phyloP scores from a whole-genome alignment of 2,888 invertebrate genomes.

The Ectobius pallidus region DNA sequence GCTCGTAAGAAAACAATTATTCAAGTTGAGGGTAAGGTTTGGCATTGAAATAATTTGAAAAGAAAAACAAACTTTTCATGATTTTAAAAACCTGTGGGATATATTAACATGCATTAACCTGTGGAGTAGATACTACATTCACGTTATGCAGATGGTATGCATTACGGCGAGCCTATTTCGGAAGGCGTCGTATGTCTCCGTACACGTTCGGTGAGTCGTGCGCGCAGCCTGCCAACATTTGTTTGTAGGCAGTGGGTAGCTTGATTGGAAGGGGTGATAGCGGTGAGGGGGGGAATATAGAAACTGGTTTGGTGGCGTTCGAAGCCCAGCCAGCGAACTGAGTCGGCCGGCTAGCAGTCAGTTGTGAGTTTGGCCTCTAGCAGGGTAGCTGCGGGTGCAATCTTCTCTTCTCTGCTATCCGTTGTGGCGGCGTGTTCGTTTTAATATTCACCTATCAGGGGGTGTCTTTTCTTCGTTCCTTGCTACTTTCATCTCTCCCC shows the following conservation, averaged over 20 bases:
- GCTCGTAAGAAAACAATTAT: too few species aligned
- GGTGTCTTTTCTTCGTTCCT: slow-evolving; percentile 26
- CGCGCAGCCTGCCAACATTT: not conserved
- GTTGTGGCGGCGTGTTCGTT: slow-evolving; percentile 25
- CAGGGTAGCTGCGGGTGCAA: slow-evolving; percentile 17
- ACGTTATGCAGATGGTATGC: not conserved
- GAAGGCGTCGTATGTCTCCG: not conserved
- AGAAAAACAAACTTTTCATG: too few species aligned
- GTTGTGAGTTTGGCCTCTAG: slow-evolving; percentile 24
- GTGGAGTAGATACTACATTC: too few species aligned
- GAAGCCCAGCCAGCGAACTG: slow-evolving; percentile 22
- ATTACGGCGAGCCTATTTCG: too few species aligned
- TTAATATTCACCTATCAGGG: slow-evolving; percentile 24
- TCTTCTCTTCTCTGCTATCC: slow-evolving; percentile 21
- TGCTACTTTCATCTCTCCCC: slow-evolving; percentile 10
- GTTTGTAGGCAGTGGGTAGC: not conserved
- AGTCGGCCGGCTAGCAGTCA: slow-evolving; percentile 21
- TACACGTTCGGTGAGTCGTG: slow-evolving; percentile 12
- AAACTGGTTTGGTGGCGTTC: slow-evolving; percentile 27
- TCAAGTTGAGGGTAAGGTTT: too few species aligned
- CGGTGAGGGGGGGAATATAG: not conserved
- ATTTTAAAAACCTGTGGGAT: too few species aligned
- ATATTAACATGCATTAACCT: too few species aligned
- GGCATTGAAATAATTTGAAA: too few species aligned
- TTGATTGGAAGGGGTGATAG: not conserved